These are phyloP conservation scores for Chrysochloris asiatica DNA, from an alignment of 2,113 vertebrate genomes.

Conservation along the genomic window DNA sequence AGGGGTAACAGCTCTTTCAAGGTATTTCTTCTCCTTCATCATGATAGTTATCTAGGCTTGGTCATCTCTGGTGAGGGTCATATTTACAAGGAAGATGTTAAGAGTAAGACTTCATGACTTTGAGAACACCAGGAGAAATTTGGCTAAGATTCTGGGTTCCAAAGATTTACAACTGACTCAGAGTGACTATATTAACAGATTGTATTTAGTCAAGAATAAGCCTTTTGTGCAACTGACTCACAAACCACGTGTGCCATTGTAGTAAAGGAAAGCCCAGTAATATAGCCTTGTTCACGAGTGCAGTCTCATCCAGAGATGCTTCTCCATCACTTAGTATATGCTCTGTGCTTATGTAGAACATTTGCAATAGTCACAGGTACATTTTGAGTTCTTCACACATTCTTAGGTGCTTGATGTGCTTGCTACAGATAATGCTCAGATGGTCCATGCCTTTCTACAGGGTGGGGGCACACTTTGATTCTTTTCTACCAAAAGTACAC, in stretches of 20 bases:
- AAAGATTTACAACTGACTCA: not conserved
- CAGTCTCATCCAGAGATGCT: not conserved
- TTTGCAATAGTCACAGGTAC: not conserved
- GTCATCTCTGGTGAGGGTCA: not conserved
- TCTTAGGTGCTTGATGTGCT: not conserved
- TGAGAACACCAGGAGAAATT: not conserved
- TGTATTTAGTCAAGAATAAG: not conserved
- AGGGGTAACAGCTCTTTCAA: not conserved
- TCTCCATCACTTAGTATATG: not conserved
- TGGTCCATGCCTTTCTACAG: not conserved
- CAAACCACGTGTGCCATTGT: not conserved
- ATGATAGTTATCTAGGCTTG: not conserved
- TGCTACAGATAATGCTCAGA: not conserved
- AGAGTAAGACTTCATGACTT: not conserved
- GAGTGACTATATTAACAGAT: not conserved
- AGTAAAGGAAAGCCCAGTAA: constrained; percentile 1
- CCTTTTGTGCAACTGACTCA: not conserved
- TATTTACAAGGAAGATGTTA: constrained; percentile 2
- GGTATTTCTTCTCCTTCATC: not conserved
- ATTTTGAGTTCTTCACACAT: not conserved
- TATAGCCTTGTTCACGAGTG: not conserved
- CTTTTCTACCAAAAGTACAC: not conserved
- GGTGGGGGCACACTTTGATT: not conserved
- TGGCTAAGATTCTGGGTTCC: not conserved
- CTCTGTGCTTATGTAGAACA: too few relatives aligned